A percentile compares a stretch with the other conserved stretches of the same genome.
phyloP scores from a whole-genome alignment of 1,140 invertebrate genomes.

The Papilio glaucus region DNA sequence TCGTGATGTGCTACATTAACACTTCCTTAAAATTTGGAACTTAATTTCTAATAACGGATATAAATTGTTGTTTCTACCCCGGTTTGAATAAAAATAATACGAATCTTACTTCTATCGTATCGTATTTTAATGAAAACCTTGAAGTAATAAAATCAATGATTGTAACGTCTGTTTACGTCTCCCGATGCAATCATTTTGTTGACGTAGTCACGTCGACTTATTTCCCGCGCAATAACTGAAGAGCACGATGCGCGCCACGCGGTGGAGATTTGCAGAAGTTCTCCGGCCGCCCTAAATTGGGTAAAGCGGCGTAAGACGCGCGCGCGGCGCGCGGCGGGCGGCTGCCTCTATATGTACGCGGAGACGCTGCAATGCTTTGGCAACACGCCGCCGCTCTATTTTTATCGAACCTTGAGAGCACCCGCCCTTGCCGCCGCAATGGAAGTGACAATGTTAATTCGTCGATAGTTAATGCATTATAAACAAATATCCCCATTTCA shows the following conservation, averaged over 20 bases:
- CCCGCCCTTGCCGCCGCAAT: conserved; percentile 76
- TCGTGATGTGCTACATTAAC: too few relatives aligned
- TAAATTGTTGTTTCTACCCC: too few relatives aligned
- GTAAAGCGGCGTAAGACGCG: conserved; percentile 56
- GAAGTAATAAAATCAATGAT: too few relatives aligned
- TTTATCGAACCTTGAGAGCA: conserved; percentile 80
- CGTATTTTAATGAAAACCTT: too few relatives aligned
- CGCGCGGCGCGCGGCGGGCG: conserved; percentile 36
- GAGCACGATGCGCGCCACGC: not conserved
- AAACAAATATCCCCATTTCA: conserved; percentile 50
- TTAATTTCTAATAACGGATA: too few relatives aligned
- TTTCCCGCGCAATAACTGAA: conserved; percentile 32
- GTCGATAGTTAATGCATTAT: conserved; percentile 43
- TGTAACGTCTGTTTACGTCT: too few relatives aligned
- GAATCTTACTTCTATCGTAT: too few relatives aligned
- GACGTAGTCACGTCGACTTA: not conserved
- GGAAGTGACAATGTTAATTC: conserved; percentile 60
- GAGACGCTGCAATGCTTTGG: conserved; percentile 73
- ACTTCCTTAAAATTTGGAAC: too few relatives aligned
- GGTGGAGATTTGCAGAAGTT: conserved; percentile 41
- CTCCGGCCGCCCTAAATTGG: conserved; percentile 59
- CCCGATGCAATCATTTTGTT: too few relatives aligned
- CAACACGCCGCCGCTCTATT: conserved; percentile 77
- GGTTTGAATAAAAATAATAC: too few relatives aligned
- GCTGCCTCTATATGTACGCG: conserved; percentile 64